Base-by-base conservation (phyloP, 1,140 invertebrate species). In the Drosophila bifasciata region DNA sequence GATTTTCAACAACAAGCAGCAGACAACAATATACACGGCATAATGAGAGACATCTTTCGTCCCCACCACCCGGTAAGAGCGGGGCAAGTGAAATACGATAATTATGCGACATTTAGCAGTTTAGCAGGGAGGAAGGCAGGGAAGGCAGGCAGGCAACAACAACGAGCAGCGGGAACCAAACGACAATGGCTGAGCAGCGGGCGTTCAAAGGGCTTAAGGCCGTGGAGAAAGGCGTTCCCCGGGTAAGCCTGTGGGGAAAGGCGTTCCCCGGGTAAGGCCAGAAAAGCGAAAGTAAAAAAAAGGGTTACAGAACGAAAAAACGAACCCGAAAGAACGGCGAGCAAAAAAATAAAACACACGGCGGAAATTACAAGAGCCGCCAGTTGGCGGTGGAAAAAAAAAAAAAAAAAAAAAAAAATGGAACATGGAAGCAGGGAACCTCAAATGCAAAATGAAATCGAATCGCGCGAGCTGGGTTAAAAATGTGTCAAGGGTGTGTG, bases 91-190 rank as follows among this genome's bases (percentile, higher is more conserved):
- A 86, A 86, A 88, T 86, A 86, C 81, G 81, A 86, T 86, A 86
- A 86, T 86, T 86, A 86, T 86, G 81, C 81, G 70, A 86, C 83
- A 86, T 86, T 86, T 88, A 69, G 83, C 81, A 85, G 80, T 81
- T 88, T 81, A 88, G 83, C 83, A 85, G 71, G 80, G 66, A 11
- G 32, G 28, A 0, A 9, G 69, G 53, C 70, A 52, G 19, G 19
- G 60, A 28, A 58, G 28, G 39, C 57, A n/a, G n/a, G 46, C 69
- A 59, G 50, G 44, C 49, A 49, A 41, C 70, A 41, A 63, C 60
- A 25, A 25, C 23, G 23, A 7, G 8, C 28, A 11, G 28, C 3
- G 28, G 28, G 9, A n/a, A n/a, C n/a, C 8, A 2, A 32, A 6
- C 21, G 3, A 23, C 21, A 23, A 5, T 2, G 21, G 21, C 21